Conservation (phyloP, 2,888 invertebrate genomes). For the Plusia festucae region DNA sequence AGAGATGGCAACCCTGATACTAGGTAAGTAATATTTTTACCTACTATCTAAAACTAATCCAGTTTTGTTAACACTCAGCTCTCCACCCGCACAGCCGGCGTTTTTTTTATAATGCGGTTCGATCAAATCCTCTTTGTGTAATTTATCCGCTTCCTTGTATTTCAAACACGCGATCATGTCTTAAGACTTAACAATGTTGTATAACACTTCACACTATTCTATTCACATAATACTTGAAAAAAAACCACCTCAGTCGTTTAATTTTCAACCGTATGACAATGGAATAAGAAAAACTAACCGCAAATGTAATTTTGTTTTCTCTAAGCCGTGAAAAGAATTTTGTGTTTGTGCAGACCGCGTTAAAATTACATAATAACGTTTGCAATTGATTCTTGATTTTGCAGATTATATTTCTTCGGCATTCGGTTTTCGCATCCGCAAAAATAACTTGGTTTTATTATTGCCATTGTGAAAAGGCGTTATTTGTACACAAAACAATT, state of each 20-base stretch:
- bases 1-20: too few relatives aligned
- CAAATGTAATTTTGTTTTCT: conserved; percentile 13
- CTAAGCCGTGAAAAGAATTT: conserved; percentile 45
- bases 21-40: too few relatives aligned
- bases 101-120: conserved; percentile 36
- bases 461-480: conserved; percentile 60
- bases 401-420: neutral
- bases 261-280: conserved; percentile 17
- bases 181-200: conserved; percentile 28
- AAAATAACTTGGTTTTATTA: conserved; percentile 11
- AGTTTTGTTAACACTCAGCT: too few relatives aligned
- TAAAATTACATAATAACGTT: conserved; percentile 29
- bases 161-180: conserved; percentile 42
- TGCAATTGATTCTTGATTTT: conserved; percentile 11
- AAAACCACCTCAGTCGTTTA: neutral
- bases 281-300: conserved; percentile 5
- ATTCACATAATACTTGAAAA: neutral
- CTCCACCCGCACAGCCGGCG: neutral
- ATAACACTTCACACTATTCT: conserved; percentile 51
- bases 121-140: conserved; percentile 55
- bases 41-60: too few relatives aligned
- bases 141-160: conserved; percentile 60
- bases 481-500: conserved; percentile 68
- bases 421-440: conserved; percentile 10
- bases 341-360: conserved; percentile 44